Percentiles rank a stretch among this genome's conserved stretches.
These are phyloP conservation scores for Apostichopus parvimensis DNA, from an alignment of 35 echinoderm and acorn worm genomes.

Conservation along the genomic window DNA sequence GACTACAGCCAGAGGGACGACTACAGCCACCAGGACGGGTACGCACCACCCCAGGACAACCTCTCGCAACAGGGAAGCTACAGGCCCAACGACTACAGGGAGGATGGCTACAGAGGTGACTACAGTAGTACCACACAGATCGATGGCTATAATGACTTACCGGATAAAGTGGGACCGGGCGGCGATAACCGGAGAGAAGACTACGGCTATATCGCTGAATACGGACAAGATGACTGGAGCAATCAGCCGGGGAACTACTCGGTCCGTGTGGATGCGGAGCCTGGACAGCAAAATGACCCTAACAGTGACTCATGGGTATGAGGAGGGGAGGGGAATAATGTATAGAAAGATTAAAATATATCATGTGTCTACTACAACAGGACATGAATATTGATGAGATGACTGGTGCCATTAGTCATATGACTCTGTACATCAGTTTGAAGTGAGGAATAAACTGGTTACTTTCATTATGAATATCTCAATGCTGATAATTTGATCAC, in stretches of 20 bases:
- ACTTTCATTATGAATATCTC: too few relatives aligned
- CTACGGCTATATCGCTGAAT: constrained; percentile 16
- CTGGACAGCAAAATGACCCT: neutral
- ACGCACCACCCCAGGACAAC: neutral
- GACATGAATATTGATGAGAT: too few relatives aligned
- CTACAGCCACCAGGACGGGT: constrained; percentile 11
- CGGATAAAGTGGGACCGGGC: neutral
- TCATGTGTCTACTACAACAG: too few relatives aligned
- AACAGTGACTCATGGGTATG: constrained; percentile 33
- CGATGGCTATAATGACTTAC: neutral
- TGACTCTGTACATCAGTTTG: too few relatives aligned
- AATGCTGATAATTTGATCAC: too few relatives aligned
- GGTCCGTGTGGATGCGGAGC: neutral
- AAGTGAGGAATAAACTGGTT: too few relatives aligned
- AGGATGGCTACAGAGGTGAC: neutral
- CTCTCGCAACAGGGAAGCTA: neutral
- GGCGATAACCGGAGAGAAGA: constrained; percentile 11
- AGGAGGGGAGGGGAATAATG: neutral
- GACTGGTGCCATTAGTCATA: too few relatives aligned
- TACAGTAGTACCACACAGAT: neutral
- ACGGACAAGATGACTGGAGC: constrained; percentile 35
- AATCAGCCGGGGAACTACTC: constrained; percentile 6
- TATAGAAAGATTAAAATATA: too few relatives aligned
- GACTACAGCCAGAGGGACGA: constrained; percentile 16
- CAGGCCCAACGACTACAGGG: neutral